phyloP scores from a whole-genome alignment of 23 tunicate genomes.

The Ascidia mentula region DNA sequence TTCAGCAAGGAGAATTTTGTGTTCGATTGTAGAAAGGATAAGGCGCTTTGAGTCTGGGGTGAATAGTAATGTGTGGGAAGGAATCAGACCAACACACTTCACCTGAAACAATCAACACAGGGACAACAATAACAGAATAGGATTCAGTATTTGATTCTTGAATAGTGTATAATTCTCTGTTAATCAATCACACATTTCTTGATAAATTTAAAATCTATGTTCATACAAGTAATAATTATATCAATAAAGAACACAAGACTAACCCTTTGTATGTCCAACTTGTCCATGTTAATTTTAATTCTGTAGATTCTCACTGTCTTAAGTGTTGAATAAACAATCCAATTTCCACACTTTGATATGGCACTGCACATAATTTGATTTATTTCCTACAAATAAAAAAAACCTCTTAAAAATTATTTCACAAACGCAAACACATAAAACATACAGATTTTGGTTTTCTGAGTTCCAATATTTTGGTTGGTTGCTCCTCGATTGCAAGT shows the following conservation, averaged over 20 bases:
- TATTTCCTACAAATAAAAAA: constrained; percentile 13
- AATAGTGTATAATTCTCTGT: no score
- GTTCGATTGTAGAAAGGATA: constrained; percentile 36
- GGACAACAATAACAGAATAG: no score
- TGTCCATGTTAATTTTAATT: constrained; percentile 9
- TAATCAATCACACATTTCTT: no score
- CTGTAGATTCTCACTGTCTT: constrained; percentile 42
- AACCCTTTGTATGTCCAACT: constrained; percentile 1
- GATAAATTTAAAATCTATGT: not conserved
- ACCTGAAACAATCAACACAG: constrained; percentile 23
- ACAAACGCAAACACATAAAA: not conserved
- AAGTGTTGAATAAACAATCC: constrained; percentile 73
- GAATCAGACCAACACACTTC: constrained; percentile 25
- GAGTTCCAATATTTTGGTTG: constrained; percentile 42
- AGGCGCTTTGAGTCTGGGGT: constrained; percentile 38
- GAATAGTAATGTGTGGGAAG: constrained; percentile 38
- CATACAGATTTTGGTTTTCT: constrained; percentile 33
- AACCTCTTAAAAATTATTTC: not conserved
- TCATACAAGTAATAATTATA: no score
- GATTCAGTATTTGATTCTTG: no score
- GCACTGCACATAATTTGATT: constrained; percentile 32
- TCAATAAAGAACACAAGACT: not conserved
- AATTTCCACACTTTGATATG: constrained; percentile 62
- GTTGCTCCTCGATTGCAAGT: constrained; percentile 31
- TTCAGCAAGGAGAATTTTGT: constrained; percentile 31